These are phyloP conservation scores for Periophthalmus modestus DNA, from an alignment of 2,113 vertebrate genomes.

Conservation along the genomic window DNA sequence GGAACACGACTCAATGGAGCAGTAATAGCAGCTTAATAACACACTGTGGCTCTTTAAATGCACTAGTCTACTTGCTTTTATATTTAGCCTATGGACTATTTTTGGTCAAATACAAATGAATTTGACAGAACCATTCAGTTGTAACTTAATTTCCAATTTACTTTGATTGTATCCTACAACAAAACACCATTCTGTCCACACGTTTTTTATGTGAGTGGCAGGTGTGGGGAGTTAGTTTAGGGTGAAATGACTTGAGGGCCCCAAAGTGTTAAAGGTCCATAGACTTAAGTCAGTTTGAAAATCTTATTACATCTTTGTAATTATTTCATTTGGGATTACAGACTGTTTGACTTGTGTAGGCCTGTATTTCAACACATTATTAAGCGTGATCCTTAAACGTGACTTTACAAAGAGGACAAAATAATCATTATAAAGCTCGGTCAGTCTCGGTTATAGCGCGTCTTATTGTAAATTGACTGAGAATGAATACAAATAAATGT, in stretches of 20 bases:
- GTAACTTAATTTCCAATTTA: neutral
- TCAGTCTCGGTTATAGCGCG: neutral
- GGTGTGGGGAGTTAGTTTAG: neutral
- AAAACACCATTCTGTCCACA: neutral
- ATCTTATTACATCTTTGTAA: neutral
- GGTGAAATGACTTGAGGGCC: neutral
- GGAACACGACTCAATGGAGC: neutral
- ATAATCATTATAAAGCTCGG: neutral
- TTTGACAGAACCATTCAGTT: neutral
- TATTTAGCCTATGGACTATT: neutral
- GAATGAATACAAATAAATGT: neutral
- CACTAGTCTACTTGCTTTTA: neutral
- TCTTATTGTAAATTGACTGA: neutral
- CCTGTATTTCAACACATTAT: neutral
- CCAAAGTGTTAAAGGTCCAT: too few species aligned
- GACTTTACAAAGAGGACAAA: neutral
- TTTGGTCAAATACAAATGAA: neutral
- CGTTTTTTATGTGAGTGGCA: neutral
- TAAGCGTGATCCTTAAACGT: neutral
- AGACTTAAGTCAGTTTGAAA: neutral
- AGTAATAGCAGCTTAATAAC: conserved; percentile 22
- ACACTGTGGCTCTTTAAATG: neutral
- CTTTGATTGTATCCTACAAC: neutral
- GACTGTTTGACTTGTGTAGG: neutral
- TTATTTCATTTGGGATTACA: neutral